Conservation (phyloP, 2,888 invertebrate species). For the Melanostoma mellinum region DNA sequence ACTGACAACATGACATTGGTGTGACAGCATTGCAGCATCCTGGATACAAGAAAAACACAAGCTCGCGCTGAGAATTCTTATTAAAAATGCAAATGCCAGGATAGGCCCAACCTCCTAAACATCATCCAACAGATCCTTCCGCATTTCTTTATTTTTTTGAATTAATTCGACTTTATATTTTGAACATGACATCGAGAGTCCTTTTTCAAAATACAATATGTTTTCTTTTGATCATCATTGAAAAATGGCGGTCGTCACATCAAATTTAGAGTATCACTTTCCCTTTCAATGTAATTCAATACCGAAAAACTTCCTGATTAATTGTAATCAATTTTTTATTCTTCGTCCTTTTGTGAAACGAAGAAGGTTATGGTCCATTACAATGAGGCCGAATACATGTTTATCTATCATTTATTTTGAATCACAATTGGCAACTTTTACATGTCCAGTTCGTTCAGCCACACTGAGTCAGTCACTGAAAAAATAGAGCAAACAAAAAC, state of each 20-base stretch:
- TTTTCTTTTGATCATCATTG: not conserved
- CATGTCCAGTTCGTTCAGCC: constrained; percentile 29
- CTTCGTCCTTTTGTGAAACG: constrained; percentile 30
- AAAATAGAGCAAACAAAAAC: constrained; percentile 47
- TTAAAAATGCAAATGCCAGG: constrained; percentile 68
- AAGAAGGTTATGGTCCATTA: constrained; percentile 52
- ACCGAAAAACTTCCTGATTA: constrained; percentile 60
- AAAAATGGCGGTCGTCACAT: constrained; percentile 38
- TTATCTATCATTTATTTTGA: constrained; percentile 66
- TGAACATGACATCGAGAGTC: constrained; percentile 26
- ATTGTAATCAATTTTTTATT: constrained; percentile 60
- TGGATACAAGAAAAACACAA: constrained; percentile 5
- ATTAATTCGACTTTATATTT: constrained; percentile 59
- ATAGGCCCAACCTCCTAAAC: constrained; percentile 21
- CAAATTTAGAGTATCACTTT: constrained; percentile 41
- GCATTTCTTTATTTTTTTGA: constrained; percentile 47
- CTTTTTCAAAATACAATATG: not conserved
- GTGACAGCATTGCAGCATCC: constrained; percentile 69
- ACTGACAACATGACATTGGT: constrained; percentile 72
- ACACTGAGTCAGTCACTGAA: constrained; percentile 1
- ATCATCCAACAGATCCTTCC: constrained; percentile 49
- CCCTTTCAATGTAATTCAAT: constrained; percentile 20
- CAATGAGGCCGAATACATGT: constrained; percentile 54
- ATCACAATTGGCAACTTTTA: constrained; percentile 32
- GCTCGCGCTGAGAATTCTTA: constrained; percentile 45